Conservation (phyloP, 2,797 vertebrate genomes). For the Aulostomus chinensis region DNA sequence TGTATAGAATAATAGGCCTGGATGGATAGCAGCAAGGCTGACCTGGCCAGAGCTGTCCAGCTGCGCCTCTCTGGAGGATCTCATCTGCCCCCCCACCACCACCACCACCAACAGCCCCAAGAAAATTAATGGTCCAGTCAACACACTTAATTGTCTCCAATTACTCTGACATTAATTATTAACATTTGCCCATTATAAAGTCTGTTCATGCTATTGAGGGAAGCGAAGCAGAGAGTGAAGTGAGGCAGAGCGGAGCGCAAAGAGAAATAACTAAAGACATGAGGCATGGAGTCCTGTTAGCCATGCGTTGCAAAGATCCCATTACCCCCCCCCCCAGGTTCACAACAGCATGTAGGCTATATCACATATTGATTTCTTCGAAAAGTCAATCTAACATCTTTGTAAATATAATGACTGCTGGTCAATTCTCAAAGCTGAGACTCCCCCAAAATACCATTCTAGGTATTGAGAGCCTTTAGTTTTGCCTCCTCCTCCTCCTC, state of each 20-base stretch:
- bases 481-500: conserved; percentile 16
- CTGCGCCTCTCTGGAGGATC: conserved; percentile 35
- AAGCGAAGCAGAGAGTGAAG: conserved; percentile 44
- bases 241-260: conserved; percentile 35
- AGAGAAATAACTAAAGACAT: conserved; percentile 65
- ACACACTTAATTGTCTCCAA: conserved; percentile 84
- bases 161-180: conserved; percentile 86
- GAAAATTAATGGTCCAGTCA: conserved; percentile 83
- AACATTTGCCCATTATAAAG: conserved; percentile 70
- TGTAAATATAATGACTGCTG: conserved; percentile 81
- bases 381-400: conserved; percentile 78
- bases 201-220: conserved; percentile 62
- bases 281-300: conserved; percentile 73
- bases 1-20: conserved; percentile 28
- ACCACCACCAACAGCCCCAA: conserved; percentile 39
- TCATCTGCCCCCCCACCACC: conserved; percentile 43
- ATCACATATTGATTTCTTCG: conserved; percentile 81
- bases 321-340: conserved; percentile 74
- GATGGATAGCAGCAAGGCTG: conserved; percentile 19
- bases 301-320: conserved; percentile 74
- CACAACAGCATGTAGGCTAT: conserved; percentile 70
- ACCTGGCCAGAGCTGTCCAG: conserved; percentile 34
- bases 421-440: conserved; percentile 57
- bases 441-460: conserved; percentile 46
- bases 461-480: conserved; percentile 32